Evolutionary conservation across 92 coral and sea anemone genomes (phyloP).

Genomic region (Palythoa heliodiscus): DNA sequence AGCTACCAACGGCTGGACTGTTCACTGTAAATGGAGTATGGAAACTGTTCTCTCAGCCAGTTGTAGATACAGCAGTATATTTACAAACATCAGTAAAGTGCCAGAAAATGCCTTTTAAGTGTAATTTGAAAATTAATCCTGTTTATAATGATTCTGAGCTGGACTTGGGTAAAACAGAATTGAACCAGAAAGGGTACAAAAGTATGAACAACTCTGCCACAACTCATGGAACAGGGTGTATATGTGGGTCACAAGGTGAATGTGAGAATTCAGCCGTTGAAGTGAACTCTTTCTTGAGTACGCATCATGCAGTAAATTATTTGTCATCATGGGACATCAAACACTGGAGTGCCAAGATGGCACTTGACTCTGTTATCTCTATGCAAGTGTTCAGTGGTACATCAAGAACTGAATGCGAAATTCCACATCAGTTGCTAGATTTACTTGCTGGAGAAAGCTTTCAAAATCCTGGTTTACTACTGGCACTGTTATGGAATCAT

Average conservation of each 20-base stretch:
- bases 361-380: constrained; percentile 69
- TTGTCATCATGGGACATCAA: constrained; percentile 66
- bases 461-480: constrained; percentile 80
- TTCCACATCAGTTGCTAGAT: constrained; percentile 55
- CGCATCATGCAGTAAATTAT: constrained; percentile 54
- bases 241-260: not conserved
- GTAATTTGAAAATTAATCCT: not conserved
- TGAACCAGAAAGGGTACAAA: not conserved
- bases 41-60: constrained; percentile 70
- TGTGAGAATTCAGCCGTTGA: not conserved
- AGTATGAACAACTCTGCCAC: not conserved
- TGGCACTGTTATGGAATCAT: constrained; percentile 70
- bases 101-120: not conserved
- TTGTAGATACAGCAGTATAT: constrained; percentile 67
- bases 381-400: constrained; percentile 33
- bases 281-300: constrained; percentile 20
- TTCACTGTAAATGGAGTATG: constrained; percentile 78
- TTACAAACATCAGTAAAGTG: constrained; percentile 42
- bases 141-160: not conserved
- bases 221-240: not conserved
- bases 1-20: constrained; percentile 64
- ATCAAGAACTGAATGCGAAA: constrained; percentile 33
- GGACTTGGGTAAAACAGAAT: not conserved
- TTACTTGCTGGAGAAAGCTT: constrained; percentile 61
- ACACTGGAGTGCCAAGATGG: constrained; percentile 74